Evolutionary conservation across 2,113 vertebrate species (phyloP).

Genomic region (Bothrops jararaca): DNA sequence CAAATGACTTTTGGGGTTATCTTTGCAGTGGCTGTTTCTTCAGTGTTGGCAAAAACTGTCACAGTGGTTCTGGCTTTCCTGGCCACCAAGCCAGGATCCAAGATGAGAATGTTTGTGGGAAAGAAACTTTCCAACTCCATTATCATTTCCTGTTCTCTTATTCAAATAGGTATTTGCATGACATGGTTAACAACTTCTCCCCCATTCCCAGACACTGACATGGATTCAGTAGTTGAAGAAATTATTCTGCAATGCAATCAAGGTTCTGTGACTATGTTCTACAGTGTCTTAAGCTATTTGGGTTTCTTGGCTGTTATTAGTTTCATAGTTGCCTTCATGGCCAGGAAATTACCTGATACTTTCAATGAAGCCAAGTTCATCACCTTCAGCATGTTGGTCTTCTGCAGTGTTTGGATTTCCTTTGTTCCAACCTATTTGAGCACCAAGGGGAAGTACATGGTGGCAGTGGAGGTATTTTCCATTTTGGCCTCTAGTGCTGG

Average conservation of each 20-base stretch:
- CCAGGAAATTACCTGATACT: background rate
- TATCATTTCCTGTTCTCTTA: background rate
- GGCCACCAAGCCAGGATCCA: background rate
- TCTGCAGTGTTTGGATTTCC: background rate
- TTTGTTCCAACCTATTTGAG: background rate
- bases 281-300: background rate
- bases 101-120: background rate
- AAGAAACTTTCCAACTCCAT: background rate
- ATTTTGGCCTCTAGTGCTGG: background rate
- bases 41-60: background rate
- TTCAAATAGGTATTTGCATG: background rate
- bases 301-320: background rate
- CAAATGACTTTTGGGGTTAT: background rate
- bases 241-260: background rate
- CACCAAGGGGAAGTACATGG: background rate
- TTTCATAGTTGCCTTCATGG: background rate
- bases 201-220: background rate
- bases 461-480: background rate
- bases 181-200: background rate
- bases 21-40: background rate
- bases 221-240: background rate
- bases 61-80: background rate
- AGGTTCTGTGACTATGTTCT: background rate
- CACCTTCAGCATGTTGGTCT: background rate
- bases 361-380: background rate